Evolutionary conservation across 2,888 invertebrate species (phyloP), one percentile per base, ranked within the genome.

Genomic region (Sabatieria punctata): DNA sequence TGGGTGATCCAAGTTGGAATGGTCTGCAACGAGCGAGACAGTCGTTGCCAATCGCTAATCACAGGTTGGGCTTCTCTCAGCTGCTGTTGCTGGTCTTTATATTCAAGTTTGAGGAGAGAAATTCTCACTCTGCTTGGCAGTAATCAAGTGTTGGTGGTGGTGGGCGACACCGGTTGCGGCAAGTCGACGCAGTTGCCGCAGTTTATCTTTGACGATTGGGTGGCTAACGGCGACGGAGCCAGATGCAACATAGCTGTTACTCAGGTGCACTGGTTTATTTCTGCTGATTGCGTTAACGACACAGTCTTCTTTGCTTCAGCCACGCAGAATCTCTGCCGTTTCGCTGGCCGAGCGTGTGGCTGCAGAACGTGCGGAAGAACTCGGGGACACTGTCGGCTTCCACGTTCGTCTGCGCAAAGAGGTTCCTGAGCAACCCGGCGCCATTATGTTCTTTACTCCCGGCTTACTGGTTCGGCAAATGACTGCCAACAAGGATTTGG

Each of bases 281-380:
- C 37, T 13, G 8, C 37, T 37, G 8, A 37, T 18, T 19, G 37
- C 19, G 15, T 37, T n/a, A n/a, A n/a, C n/a, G n/a, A n/a, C n/a
- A n/a, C 11, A 30, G 15, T 11, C 30, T 11, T 30, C 30, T 30
- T 30, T 30, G 11, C 30, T 15, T 30, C 15, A 11, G 11, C 11
- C 15, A 15, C 30, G 95, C 4, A 77, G 93, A 52, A 93, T 97
- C 52, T 91, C 89, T 22, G 95, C 95, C 0, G 82, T 95, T 30
- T 86, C 89, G 33, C 88, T 97, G 0, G 82, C 93, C 0, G 95
- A 97, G 69, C 75, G 95, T 38, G 85, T 97, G 1, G 83, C 93
- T 1, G 74, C 70, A 53, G 95, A 97, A 67, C 75, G 93, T 25
- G 78, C 80, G 55, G 93, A 97, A 68, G 74, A 76, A 1, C 64